Evolutionary conservation across 2,888 invertebrate genomes (phyloP), one percentile per base, ranked within the genome.

Genomic region (Helleia helle): DNA sequence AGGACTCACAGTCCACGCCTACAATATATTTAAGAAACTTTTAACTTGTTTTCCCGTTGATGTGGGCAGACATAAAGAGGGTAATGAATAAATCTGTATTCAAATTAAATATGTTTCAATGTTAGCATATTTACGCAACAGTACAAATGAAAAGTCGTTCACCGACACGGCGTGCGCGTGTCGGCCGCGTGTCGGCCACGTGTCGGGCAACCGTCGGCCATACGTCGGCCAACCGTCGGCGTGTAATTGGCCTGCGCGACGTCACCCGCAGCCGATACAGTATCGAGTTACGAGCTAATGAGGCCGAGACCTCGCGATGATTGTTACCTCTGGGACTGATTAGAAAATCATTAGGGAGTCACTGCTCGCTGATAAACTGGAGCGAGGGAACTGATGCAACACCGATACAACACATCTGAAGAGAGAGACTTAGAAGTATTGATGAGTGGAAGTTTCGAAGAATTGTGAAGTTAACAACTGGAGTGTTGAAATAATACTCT

Each of bases 191-290:
- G 29, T 4, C 40, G 44, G 42, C 8, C 56, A 24, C 57, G 58
- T 50, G 59, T 31, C 51, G 34, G 41, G 11, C 53, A 45, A 63
- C 65, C 51, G 63, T 37, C 49, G 31, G 42, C 18, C 54, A 36
- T 50, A 48, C 37, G 49, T 28, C 41, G 42, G 11, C 39, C 50
- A 42, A 43, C 49, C 12, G 17, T 28, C 13, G 13, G 13, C 26
- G 18, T 11, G 15, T 12, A 28, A 12, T 17, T 13, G 22, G 27
- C 22, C 18, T 5, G 28, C 28, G 11, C 18, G 12, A 12, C 38
- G 13, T 11, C 27, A 17, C 28, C 22, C 18, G 15, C 2, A 13
- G 7, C 28, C 29, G 34, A 17, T 18, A 45, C 41, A 41, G 52
- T 52, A 57, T 56, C 54, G 36, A 44, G 52, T 56, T 54, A 50